Conservation (phyloP, 2,113 vertebrate genomes). For the Vanacampus margaritifer region DNA sequence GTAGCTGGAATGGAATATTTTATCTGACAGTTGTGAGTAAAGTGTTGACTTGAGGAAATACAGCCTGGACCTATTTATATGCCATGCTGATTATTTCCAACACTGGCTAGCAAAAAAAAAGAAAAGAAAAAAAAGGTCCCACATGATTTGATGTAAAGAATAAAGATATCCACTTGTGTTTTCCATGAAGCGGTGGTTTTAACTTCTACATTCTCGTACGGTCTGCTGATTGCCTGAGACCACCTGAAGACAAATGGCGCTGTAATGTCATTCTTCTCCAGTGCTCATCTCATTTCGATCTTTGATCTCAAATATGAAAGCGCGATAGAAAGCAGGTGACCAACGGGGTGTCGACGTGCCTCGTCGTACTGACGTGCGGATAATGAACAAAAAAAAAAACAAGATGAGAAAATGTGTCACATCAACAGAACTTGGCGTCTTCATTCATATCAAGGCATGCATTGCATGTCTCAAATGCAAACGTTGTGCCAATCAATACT, state of each 20-base stretch:
- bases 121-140: not conserved
- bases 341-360: constrained; percentile 65
- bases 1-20: constrained; percentile 18
- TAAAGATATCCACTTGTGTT: constrained; percentile 29
- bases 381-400: constrained; percentile 24
- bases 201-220: constrained; percentile 41
- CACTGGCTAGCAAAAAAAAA: constrained; percentile 4
- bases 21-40: constrained; percentile 23
- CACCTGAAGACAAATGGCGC: constrained; percentile 53
- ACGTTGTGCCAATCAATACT: constrained; percentile 56
- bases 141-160: constrained; percentile 24
- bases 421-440: constrained; percentile 29
- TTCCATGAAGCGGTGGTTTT: constrained; percentile 36
- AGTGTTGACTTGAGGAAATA: constrained; percentile 6
- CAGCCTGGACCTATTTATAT: constrained; percentile 25
- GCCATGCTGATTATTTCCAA: constrained; percentile 42
- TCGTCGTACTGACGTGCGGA: constrained; percentile 50
- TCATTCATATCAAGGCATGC: constrained; percentile 30
- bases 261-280: constrained; percentile 73
- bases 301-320: constrained; percentile 56
- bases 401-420: constrained; percentile 29
- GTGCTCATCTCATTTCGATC: constrained; percentile 63
- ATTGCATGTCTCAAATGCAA: constrained; percentile 32
- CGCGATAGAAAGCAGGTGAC: constrained; percentile 69
- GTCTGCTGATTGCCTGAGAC: constrained; percentile 38